Conservation (phyloP, 2,888 invertebrate genomes). For the Apocheima hispidaria region DNA sequence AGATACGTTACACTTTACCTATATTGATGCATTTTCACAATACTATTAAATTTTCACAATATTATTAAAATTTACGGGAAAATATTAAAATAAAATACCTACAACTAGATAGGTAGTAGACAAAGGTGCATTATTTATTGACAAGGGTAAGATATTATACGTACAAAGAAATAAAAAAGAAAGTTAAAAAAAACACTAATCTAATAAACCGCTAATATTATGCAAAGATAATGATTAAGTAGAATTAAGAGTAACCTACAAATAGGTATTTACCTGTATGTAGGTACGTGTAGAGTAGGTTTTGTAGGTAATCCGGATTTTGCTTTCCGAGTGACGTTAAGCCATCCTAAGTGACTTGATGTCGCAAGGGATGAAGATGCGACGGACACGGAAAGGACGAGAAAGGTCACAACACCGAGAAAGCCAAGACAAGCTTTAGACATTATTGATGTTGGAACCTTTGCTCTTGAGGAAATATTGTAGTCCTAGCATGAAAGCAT, state of each 20-base stretch:
- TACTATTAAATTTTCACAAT: too few relatives aligned
- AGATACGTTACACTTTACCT: too few relatives aligned
- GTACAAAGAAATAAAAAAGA: too few relatives aligned
- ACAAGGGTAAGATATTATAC: too few relatives aligned
- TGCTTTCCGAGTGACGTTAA: conserved; percentile 15
- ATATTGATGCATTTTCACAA: too few relatives aligned
- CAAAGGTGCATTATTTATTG: too few relatives aligned
- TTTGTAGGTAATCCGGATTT: conserved; percentile 13
- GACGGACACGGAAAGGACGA: conserved; percentile 14
- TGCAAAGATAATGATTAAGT: too few relatives aligned
- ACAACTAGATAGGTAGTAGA: too few relatives aligned
- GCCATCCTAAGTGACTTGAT: conserved; percentile 21
- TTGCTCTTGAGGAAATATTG: neutral
- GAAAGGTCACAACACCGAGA: conserved; percentile 19
- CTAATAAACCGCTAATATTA: too few relatives aligned
- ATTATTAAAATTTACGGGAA: too few relatives aligned
- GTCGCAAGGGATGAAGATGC: conserved; percentile 23
- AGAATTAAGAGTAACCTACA: neutral
- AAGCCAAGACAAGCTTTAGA: conserved; percentile 1
- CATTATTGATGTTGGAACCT: conserved; percentile 13
- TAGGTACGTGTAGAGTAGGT: neutral
- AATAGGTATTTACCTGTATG: neutral
- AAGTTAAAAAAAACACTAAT: too few relatives aligned
- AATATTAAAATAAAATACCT: too few relatives aligned
- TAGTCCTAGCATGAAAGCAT: neutral